Evolutionary conservation across 1,140 invertebrate species (phyloP).

Genomic region (Ips typographus): DNA sequence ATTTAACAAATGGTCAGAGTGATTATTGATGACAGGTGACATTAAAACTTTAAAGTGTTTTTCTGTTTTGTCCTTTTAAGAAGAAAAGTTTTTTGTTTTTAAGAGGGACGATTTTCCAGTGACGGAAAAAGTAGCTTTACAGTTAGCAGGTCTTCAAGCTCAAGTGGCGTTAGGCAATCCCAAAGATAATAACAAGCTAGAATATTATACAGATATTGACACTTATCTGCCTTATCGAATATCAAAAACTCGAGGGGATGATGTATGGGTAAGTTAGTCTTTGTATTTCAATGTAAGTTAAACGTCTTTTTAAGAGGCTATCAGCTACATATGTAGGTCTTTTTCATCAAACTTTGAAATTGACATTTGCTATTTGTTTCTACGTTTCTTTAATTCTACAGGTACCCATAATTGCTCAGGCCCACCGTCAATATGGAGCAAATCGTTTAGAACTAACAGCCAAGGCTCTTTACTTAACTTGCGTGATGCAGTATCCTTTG

Average conservation of each 20-base stretch:
- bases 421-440: conserved; percentile 86
- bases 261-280: conserved; percentile 67
- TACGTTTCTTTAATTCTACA: conserved; percentile 40
- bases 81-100: conserved; percentile 43
- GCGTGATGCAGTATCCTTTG: conserved; percentile 95
- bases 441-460: conserved; percentile 88
- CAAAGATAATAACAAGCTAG: conserved; percentile 64
- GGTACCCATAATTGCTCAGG: conserved; percentile 83
- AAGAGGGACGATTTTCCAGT: conserved; percentile 93
- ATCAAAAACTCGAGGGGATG: conserved; percentile 68
- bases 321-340: no score
- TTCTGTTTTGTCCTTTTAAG: conserved; percentile 59
- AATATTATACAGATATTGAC: conserved; percentile 79
- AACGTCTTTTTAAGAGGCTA: no score
- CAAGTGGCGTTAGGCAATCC: conserved; percentile 91
- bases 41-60: conserved; percentile 45
- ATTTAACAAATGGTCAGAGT: no score
- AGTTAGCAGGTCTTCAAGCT: conserved; percentile 90
- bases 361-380: background rate
- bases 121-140: conserved; percentile 90
- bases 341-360: no score
- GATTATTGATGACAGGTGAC: background rate
- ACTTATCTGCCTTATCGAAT: conserved; percentile 80
- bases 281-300: background rate
- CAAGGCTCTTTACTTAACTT: conserved; percentile 91